Percentiles rank a stretch among this genome's conserved stretches.
Conservation (phyloP, 2,113 vertebrate genomes). For the Tupaia tana region DNA sequence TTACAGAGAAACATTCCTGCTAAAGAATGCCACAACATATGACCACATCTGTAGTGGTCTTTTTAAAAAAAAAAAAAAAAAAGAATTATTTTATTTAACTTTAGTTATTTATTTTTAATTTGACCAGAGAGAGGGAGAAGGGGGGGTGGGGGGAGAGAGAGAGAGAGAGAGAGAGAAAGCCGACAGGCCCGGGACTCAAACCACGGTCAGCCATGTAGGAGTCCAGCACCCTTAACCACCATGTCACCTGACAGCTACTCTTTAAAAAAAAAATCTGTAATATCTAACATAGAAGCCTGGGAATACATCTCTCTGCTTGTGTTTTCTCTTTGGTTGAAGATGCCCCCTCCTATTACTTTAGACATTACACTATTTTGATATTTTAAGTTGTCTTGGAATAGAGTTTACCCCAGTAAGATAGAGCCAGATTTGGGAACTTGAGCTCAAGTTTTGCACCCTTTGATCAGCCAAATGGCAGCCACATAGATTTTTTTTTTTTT, state of each 20-base stretch:
- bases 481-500: too few relatives aligned
- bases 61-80: too few relatives aligned
- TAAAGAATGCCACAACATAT: neutral
- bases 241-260: too few relatives aligned
- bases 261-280: neutral
- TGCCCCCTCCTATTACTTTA: neutral
- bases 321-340: neutral
- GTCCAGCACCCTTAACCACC: too few relatives aligned
- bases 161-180: too few relatives aligned
- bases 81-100: too few relatives aligned
- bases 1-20: neutral
- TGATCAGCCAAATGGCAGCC: slow-evolving; percentile 12
- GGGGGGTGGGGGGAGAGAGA: too few relatives aligned
- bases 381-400: neutral
- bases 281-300: neutral
- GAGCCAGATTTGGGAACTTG: neutral
- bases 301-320: neutral
- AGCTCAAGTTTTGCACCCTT: slow-evolving; percentile 44
- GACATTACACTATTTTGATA: neutral
- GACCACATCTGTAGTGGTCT: neutral
- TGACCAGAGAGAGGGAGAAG: too few relatives aligned
- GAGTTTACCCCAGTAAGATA: neutral
- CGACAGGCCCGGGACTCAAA: too few relatives aligned
- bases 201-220: too few relatives aligned
- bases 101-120: too few relatives aligned